These are phyloP conservation scores for Neocrepidodera transversa DNA, from an alignment of 2,888 invertebrate genomes.

Conservation along the genomic window DNA sequence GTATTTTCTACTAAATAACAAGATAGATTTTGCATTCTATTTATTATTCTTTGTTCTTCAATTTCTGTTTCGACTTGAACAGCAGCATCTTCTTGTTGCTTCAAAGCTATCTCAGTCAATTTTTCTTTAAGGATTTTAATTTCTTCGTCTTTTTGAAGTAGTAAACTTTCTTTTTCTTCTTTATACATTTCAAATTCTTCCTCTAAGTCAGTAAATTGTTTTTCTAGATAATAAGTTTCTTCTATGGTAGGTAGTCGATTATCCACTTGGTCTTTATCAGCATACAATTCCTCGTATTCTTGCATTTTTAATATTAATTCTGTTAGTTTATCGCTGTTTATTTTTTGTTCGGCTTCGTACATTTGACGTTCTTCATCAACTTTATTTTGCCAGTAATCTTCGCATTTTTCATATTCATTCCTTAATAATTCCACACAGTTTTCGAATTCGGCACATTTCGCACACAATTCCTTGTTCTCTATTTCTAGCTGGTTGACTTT, in stretches of 20 bases:
- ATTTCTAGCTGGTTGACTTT: conserved; percentile 44
- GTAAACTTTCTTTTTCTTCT: conserved; percentile 62
- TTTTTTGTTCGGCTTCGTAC: conserved; percentile 77
- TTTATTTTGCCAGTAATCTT: conserved; percentile 86
- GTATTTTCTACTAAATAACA: conserved; percentile 56
- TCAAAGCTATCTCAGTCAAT: conserved; percentile 58
- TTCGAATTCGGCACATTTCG: conserved; percentile 73
- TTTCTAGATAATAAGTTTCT: conserved; percentile 75
- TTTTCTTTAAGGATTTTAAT: conserved; percentile 64
- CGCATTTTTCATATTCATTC: conserved; percentile 82
- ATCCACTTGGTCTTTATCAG: conserved; percentile 60
- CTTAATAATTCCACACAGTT: conserved; percentile 76
- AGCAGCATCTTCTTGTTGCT: conserved; percentile 44
- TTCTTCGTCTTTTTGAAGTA: conserved; percentile 66
- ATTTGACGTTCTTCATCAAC: conserved; percentile 78
- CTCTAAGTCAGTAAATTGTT: conserved; percentile 74
- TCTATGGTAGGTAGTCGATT: conserved; percentile 77
- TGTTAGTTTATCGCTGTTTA: conserved; percentile 77
- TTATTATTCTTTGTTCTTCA: conserved; percentile 44
- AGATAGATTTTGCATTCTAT: conserved; percentile 53
- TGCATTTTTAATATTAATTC: conserved; percentile 76
- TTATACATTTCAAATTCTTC: conserved; percentile 71
- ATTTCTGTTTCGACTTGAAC: conserved; percentile 46
- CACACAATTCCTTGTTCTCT: conserved; percentile 58
- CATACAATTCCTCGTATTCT: conserved; percentile 82